These are phyloP conservation scores for Dicycla oo DNA, from an alignment of 2,888 invertebrate species.

Conservation along the genomic window DNA sequence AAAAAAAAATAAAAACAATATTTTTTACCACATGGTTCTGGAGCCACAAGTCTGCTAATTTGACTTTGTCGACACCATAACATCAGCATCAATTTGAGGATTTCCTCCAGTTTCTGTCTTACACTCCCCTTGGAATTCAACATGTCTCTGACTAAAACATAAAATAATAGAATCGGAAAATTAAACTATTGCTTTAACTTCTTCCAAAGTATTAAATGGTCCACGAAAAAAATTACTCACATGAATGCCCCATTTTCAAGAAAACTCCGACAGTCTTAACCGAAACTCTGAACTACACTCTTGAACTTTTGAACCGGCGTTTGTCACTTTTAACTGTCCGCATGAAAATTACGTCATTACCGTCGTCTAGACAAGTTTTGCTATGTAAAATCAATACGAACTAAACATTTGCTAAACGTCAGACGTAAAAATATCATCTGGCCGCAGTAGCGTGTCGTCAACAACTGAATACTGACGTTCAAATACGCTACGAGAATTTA, in stretches of 20 bases:
- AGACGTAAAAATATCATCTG: conserved; percentile 81
- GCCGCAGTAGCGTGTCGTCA: conserved; percentile 82
- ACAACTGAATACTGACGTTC: conserved; percentile 86
- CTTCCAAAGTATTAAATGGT: conserved; percentile 1
- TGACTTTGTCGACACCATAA: conserved; percentile 95
- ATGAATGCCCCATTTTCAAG: conserved; percentile 80
- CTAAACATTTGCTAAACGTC: conserved; percentile 72
- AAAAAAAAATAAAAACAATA: not conserved
- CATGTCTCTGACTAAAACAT: conserved; percentile 83
- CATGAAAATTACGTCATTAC: conserved; percentile 76
- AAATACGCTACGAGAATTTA: conserved; percentile 83
- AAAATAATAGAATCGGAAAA: conserved; percentile 57
- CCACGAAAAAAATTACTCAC: conserved; percentile 75
- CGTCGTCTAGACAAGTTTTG: conserved; percentile 68
- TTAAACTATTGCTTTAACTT: conserved; percentile 23
- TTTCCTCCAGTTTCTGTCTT: conserved; percentile 93
- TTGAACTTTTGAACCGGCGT: conserved; percentile 71
- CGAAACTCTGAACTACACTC: conserved; percentile 51
- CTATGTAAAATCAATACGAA: conserved; percentile 82
- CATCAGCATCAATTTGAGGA: conserved; percentile 95
- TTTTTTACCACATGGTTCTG: conserved; percentile 90
- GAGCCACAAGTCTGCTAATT: conserved; percentile 92
- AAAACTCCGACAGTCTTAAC: conserved; percentile 40
- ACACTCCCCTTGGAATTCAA: conserved; percentile 82
- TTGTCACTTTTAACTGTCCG: conserved; percentile 69